Evolutionary conservation across 2,113 vertebrate genomes (phyloP), one percentile per base, ranked within the genome.

Genomic region (Zapornia atra): DNA sequence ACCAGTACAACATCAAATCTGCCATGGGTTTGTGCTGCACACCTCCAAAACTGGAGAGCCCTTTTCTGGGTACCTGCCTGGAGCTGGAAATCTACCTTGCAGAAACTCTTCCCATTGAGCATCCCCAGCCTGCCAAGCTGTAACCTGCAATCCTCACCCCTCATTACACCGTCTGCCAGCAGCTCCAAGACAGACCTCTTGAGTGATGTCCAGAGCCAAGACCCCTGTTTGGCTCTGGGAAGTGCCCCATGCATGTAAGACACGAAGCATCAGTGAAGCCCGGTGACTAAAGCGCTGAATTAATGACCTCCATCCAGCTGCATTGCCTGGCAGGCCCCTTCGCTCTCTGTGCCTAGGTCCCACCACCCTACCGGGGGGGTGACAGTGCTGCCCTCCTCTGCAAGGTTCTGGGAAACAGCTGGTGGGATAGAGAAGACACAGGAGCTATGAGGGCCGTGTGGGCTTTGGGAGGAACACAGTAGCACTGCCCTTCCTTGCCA

Each of bases 371-470:
- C 24, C 44, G 19, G 17, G 15, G 11, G 8, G 6, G 8, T 54
- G n/a, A 26, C 2, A 13, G 1, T 31, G 18, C 12, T 70, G 16
- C 42, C 10, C 5, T 90, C 14, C 36, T 79, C 25, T 24, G 15
- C 42, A 56, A 63, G 16, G 10, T 26, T 14, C 14, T 59, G 19
- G 25, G 13, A 13, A 6, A 50, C 16, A 68, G 20, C 10, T 77
- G 13, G 12, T 40, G 24, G 29, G 26, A 81, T 14, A 60, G 56
- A 46, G 8, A 17, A 50, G 44, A 8, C 5, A 12, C 11, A 60
- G 59, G 22, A 84, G 16, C 17, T 56, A 0, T 15, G 25, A 66
- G 11, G 25, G 6, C 50, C 0, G 0, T 33, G 25, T 59, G 31
- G 12, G 28, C 3, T 63, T 63, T 17, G 26, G n/a, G 26, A 69